Conservation (phyloP, 1,140 invertebrate genomes). For the Drosophila tropicalis region DNA sequence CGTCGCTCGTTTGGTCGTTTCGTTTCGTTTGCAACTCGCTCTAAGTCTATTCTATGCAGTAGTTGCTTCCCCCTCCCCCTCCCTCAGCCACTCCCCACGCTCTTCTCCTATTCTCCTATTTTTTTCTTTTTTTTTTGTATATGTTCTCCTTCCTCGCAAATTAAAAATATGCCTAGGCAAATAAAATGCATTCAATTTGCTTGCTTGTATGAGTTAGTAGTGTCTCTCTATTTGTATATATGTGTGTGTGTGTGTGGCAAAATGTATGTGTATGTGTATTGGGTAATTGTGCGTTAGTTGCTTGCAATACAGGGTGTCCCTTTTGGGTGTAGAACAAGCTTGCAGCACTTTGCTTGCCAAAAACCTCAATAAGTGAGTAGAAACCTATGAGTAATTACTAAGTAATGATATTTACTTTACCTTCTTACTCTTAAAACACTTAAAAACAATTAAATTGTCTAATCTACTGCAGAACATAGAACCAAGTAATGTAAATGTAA, state of each 20-base stretch:
- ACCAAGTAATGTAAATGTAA: no score
- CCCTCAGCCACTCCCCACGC: no score
- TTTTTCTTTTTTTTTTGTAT: constrained; percentile 46
- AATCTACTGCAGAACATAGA: no score
- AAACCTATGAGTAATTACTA: no score
- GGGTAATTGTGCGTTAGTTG: constrained; percentile 60
- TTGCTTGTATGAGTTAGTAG: constrained; percentile 23
- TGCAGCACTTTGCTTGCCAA: neutral
- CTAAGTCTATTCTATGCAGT: constrained; percentile 10
- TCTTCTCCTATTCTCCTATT: constrained; percentile 16
- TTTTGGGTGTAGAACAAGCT: neutral
- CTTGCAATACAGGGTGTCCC: constrained; percentile 49
- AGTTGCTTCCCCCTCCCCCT: neutral
- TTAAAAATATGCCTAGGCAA: constrained; percentile 80
- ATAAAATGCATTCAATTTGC: constrained; percentile 67
- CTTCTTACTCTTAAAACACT: no score
- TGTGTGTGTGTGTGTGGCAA: constrained; percentile 17
- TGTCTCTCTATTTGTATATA: neutral
- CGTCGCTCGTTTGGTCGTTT: constrained; percentile 27
- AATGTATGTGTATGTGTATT: constrained; percentile 33
- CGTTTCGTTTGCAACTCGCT: constrained; percentile 20
- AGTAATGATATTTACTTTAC: no score
- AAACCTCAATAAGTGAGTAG: no score
- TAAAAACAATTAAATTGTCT: no score
- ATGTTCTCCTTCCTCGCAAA: constrained; percentile 82